phyloP scores from a whole-genome alignment of 2,113 vertebrate species.

The Gallinago paraguaiae region DNA sequence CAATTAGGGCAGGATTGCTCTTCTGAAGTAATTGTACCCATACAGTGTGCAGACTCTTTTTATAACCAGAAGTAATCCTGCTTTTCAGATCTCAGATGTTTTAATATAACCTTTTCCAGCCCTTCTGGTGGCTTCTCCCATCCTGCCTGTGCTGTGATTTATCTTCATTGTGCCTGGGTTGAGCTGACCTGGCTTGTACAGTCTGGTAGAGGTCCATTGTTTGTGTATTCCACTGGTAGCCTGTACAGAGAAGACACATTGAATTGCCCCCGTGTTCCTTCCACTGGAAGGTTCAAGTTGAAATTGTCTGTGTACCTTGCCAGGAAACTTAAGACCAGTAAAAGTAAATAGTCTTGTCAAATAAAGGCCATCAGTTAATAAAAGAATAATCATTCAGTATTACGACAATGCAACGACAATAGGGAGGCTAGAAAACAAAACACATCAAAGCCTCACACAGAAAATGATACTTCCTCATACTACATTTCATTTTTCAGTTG shows the following conservation, averaged over 20 bases:
- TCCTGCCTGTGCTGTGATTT: background rate
- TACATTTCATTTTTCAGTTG: background rate
- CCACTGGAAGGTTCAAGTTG: background rate
- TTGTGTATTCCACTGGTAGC: background rate
- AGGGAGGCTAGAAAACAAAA: background rate
- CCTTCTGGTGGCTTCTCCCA: background rate
- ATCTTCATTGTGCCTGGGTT: background rate
- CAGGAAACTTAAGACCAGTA: background rate
- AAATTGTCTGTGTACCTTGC: background rate
- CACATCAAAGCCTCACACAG: background rate
- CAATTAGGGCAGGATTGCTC: background rate
- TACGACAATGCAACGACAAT: fast-evolving
- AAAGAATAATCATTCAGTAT: background rate
- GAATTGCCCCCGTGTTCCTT: background rate
- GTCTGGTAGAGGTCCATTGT: background rate
- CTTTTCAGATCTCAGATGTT: background rate
- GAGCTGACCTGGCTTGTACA: background rate
- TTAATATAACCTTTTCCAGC: background rate
- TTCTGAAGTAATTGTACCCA: background rate
- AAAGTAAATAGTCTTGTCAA: slow-evolving; percentile 14
- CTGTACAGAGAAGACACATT: background rate
- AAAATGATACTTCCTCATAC: background rate
- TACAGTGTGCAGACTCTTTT: background rate
- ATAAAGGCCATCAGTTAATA: background rate
- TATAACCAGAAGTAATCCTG: background rate